Evolutionary conservation across 1,140 invertebrate genomes (phyloP).

Genomic region (Agrypnia vestita): DNA sequence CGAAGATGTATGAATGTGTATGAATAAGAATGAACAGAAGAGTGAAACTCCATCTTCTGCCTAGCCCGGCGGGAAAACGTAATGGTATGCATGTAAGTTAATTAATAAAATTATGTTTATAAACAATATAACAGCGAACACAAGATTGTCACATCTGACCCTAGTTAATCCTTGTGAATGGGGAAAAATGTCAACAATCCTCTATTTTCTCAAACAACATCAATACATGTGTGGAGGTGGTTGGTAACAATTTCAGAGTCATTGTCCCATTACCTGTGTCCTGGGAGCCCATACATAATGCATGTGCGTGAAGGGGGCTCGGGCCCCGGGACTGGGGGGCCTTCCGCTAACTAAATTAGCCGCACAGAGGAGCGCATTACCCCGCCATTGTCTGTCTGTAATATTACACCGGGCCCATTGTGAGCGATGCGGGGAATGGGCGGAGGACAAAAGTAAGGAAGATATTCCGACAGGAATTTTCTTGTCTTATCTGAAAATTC

Average conservation of each 20-base stretch:
- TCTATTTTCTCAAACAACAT: constrained; percentile 16
- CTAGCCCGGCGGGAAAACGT: no score
- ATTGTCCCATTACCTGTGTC: constrained; percentile 60
- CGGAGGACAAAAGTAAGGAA: constrained; percentile 1
- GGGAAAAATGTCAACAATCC: background rate
- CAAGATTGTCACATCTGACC: background rate
- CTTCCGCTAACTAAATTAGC: constrained; percentile 56
- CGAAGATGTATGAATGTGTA: no score
- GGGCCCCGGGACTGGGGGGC: background rate
- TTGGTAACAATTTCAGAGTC: constrained; percentile 32
- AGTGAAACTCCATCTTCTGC: no score
- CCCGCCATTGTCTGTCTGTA: constrained; percentile 50
- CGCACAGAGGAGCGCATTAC: constrained; percentile 44
- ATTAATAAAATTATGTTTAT: no score
- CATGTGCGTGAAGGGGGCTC: constrained; percentile 50
- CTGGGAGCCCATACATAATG: constrained; percentile 58
- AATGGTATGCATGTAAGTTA: no score
- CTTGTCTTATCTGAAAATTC: background rate
- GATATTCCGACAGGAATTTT: constrained; percentile 2
- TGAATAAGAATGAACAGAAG: no score
- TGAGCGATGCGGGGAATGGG: constrained; percentile 35
- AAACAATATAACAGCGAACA: background rate
- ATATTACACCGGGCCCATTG: constrained; percentile 46
- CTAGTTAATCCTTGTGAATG: background rate
- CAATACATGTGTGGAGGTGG: constrained; percentile 20